phyloP scores from a whole-genome alignment of 1,140 invertebrate species.

The Tetramorium parvispinum region DNA sequence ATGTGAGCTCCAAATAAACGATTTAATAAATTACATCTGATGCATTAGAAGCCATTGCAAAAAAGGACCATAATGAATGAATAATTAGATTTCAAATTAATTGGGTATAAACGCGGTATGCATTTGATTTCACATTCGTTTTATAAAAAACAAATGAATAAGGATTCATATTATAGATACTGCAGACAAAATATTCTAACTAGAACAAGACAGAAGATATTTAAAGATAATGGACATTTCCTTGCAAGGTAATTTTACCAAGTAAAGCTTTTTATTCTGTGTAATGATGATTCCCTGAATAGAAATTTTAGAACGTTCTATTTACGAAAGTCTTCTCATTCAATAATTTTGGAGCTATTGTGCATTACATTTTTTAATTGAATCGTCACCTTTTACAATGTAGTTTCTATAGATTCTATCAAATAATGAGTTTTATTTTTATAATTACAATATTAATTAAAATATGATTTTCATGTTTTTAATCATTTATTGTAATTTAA shows the following conservation, averaged over 20 bases:
- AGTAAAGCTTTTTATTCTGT: slow-evolving; percentile 18
- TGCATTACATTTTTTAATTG: background rate
- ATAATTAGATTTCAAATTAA: slow-evolving; percentile 1
- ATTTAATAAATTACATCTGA: slow-evolving; percentile 29
- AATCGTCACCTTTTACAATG: background rate
- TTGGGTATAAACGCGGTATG: background rate
- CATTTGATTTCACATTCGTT: background rate
- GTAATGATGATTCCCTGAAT: background rate
- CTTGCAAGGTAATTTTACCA: background rate
- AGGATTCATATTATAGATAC: background rate
- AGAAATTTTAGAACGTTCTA: slow-evolving; percentile 4
- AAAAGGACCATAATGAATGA: background rate
- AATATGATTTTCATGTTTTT: background rate
- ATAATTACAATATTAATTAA: background rate
- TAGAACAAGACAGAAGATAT: background rate
- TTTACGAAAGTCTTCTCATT: background rate
- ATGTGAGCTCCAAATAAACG: slow-evolving; percentile 1
- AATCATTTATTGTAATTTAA: background rate
- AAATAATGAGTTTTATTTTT: background rate
- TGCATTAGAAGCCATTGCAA: background rate
- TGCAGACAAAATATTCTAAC: background rate
- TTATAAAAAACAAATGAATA: background rate
- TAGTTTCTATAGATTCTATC: background rate
- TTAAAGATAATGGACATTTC: background rate
- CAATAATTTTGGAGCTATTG: background rate